Evolutionary conservation across 2,113 vertebrate genomes (phyloP).

Genomic region (Litocranius walleri): DNA sequence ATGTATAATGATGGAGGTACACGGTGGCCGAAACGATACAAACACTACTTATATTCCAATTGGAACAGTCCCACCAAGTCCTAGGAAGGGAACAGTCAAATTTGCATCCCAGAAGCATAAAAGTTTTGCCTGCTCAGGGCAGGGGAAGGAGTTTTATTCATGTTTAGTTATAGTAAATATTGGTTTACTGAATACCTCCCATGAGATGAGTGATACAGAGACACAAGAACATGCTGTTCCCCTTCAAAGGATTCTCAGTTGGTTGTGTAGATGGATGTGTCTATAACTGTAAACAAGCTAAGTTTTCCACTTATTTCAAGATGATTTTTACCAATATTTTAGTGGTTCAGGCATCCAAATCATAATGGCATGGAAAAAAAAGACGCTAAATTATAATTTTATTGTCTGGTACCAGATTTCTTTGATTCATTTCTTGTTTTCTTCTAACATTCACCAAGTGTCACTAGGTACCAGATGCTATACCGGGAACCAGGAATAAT

Average conservation of each 20-base stretch:
- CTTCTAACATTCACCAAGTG: background rate
- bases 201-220: background rate
- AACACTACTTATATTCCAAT: slow-evolving; percentile 26
- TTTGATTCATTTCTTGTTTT: slow-evolving; percentile 1
- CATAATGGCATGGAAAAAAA: background rate
- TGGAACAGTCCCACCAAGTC: background rate
- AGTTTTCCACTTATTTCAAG: slow-evolving; percentile 30
- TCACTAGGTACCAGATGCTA: background rate
- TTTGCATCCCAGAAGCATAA: background rate
- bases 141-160: background rate
- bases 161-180: background rate
- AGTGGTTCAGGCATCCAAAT: background rate
- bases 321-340: slow-evolving; percentile 16
- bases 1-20: background rate
- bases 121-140: background rate
- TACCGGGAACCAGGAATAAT: background rate
- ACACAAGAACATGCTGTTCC: background rate
- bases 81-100: background rate
- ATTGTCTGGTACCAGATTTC: background rate
- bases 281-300: background rate
- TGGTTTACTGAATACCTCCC: background rate
- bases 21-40: background rate
- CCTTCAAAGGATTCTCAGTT: background rate
- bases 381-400: background rate
- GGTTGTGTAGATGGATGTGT: background rate